phyloP scores from a whole-genome alignment of 2,797 vertebrate genomes.

The Sebastes nivosus region DNA sequence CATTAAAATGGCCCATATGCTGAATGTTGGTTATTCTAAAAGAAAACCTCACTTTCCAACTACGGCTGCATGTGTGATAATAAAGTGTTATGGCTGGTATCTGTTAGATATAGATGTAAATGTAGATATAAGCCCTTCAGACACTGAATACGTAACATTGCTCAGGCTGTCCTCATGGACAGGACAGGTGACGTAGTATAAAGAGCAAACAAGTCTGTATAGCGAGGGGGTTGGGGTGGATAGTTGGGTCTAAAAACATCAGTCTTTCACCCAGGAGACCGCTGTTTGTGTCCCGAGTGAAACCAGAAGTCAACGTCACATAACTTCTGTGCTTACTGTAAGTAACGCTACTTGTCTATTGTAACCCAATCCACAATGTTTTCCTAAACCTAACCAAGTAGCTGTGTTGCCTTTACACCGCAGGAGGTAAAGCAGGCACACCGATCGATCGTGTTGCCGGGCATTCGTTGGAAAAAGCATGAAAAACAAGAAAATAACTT shows the following conservation, averaged over 20 bases:
- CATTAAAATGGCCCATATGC: background rate
- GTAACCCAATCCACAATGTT: background rate
- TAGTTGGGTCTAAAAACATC: background rate
- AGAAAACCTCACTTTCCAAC: background rate
- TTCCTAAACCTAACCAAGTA: background rate
- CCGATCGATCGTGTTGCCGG: background rate
- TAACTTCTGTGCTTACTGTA: too few relatives aligned
- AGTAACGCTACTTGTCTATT: background rate
- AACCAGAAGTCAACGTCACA: too few relatives aligned
- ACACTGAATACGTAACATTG: background rate
- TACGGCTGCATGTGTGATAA: background rate
- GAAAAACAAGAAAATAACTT: background rate
- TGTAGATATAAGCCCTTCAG: background rate
- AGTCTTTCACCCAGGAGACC: too few relatives aligned
- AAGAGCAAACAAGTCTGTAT: background rate
- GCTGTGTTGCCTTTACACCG: background rate
- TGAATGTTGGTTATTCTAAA: background rate
- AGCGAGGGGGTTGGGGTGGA: background rate
- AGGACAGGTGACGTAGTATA: background rate
- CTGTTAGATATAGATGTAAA: background rate
- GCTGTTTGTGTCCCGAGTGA: too few relatives aligned
- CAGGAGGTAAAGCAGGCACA: background rate
- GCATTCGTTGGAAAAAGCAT: background rate
- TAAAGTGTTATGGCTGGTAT: background rate
- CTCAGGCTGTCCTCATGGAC: background rate